Conservation (phyloP, 2,797 vertebrate genomes). For the Triplophysa yarkandensis region DNA sequence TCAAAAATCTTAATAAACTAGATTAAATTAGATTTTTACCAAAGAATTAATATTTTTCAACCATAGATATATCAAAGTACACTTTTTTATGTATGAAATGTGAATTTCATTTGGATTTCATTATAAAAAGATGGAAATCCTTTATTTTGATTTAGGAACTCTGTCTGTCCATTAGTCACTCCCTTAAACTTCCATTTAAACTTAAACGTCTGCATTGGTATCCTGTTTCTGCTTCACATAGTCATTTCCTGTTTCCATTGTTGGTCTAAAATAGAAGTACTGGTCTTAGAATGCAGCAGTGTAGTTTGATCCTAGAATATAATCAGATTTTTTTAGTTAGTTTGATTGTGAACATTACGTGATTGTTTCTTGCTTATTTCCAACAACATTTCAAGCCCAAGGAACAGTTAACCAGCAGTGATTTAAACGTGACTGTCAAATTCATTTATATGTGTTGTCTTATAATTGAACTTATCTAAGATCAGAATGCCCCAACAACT, state of each 20-base stretch:
- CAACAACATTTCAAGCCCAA: background rate
- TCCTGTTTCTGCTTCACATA: background rate
- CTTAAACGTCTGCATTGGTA: background rate
- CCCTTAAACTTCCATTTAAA: background rate
- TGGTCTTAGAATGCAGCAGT: background rate
- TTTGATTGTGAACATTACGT: background rate
- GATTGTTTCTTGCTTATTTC: background rate
- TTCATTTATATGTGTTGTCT: background rate
- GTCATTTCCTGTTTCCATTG: conserved; percentile 19
- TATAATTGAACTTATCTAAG: background rate
- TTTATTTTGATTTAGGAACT: no score
- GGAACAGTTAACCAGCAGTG: background rate
- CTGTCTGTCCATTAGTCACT: no score
- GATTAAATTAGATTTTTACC: no score
- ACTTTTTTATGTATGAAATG: no score
- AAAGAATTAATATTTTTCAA: no score
- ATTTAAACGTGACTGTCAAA: background rate
- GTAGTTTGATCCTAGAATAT: background rate
- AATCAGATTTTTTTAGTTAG: background rate
- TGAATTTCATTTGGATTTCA: no score
- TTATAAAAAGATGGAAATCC: no score
- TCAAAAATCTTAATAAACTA: no score
- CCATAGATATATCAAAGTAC: no score
- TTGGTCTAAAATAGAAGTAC: conserved; percentile 1
- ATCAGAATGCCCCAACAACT: conserved; percentile 15